Conservation (phyloP, 2,888 invertebrate species). For the Sinhomidia bicolor region DNA sequence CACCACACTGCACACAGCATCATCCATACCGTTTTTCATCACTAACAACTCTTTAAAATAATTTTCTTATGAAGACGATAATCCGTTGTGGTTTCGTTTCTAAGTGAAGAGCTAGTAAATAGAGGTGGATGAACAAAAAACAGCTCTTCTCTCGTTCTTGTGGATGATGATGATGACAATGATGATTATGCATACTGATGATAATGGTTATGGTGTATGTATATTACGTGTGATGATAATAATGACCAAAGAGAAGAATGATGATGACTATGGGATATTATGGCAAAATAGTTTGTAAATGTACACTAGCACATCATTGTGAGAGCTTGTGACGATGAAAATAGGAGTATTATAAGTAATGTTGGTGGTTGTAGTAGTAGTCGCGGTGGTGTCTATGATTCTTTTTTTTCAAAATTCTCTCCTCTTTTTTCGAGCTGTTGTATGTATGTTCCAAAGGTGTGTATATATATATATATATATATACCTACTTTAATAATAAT, state of each 20-base stretch:
- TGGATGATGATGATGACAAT: conserved; percentile 15
- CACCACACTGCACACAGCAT: not conserved
- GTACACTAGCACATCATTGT: conserved; percentile 10
- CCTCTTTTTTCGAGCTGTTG: not conserved
- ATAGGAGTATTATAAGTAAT: no score
- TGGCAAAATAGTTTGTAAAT: conserved; percentile 55
- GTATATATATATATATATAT: conserved; percentile 20
- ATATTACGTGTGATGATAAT: conserved; percentile 67
- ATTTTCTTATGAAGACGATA: not conserved
- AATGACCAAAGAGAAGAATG: conserved; percentile 64
- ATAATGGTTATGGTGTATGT: conserved; percentile 67
- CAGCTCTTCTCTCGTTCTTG: conserved; percentile 41
- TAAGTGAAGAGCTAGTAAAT: conserved; percentile 37
- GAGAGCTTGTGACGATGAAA: conserved; percentile 47
- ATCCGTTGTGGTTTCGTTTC: conserved; percentile 27
- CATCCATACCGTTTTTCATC: not conserved
- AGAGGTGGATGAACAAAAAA: conserved; percentile 42
- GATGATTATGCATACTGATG: conserved; percentile 68
- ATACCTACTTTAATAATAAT: not conserved
- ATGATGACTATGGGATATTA: conserved; percentile 54
- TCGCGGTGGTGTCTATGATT: conserved; percentile 50
- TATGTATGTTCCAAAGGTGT: conserved; percentile 49
- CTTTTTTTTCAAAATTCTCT: conserved; percentile 36
- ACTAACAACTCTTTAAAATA: conserved; percentile 24
- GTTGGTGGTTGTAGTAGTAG: no score